Base-by-base conservation (phyloP, 2,888 invertebrate species). In the Osmoderma eremita region DNA sequence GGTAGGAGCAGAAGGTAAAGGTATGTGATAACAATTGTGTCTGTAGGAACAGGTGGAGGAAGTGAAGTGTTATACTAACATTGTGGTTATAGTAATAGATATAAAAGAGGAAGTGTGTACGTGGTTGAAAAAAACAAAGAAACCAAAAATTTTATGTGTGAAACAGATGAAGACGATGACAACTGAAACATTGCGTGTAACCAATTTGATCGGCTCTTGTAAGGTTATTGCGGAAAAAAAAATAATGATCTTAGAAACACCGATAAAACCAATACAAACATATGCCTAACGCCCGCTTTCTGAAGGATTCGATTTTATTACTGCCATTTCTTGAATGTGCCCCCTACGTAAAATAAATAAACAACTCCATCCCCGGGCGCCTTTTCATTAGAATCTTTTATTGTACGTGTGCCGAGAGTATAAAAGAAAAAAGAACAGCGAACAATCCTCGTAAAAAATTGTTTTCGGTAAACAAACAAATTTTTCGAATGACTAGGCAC, bases 381-480 rank as follows among this genome's bases (percentile, higher is more conserved):
- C 15, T 51, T 53, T 53, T 53, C 53, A 53, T 53, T 53, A 38
- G 53, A 24, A 2, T 12, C 53, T 30, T 36, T 17, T 17, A 18
- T 53, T 17, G 38, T 53, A 53, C 15, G 13, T 17, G n/a, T 22
- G 22, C 30, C 50, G 17, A 38, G 53, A 4, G 38, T 17, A 53
- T 36, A 38, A 17, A 13, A 53, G 38, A 12, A 53, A 53, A 53
- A 30, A 30, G 10, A 36, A 17, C 15, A 36, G 38, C 38, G n/a
- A 38, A 53, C 53, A 53, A 17, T 53, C 53, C 38, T 15, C 53
- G 18, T 53, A 53, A 53, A 53, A 53, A 53, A 53, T 53, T 38
- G 53, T 53, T 53, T 53, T 53, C 53, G 38, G 36, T 53, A 53
- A 53, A 38, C 53, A 53, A 53, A 53, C 18, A 38, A 53, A 53